Evolutionary conservation across 2,797 vertebrate species (phyloP), one percentile per base, ranked within the genome.

Genomic region (Zalophus californianus): DNA sequence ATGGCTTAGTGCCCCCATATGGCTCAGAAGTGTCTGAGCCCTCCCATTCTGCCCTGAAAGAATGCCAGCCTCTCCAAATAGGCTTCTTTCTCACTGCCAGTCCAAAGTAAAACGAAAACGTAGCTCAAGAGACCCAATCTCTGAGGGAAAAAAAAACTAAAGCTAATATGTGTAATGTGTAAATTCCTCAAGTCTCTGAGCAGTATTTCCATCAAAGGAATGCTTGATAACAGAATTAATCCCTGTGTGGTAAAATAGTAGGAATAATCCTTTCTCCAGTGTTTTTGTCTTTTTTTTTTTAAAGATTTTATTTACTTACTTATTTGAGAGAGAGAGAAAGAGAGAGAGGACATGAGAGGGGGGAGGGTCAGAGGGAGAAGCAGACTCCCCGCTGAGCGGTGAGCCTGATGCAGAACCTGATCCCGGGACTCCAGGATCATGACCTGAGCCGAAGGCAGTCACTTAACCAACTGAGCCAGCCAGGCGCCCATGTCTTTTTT

Each of bases 31-130:
- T 56, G n/a, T 13, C 38, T 29, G 10, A 77, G 3, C 2, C 5
- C 6, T 14, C 23, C 3, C 10, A 0, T 32, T 62, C 44, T 79
- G 20, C n/a, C 58, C 16, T 0, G 0, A 3, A 41, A 72, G 11
- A 4, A 2, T 44, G 7, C 35, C 15, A 79, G 54, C 5, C 7
- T 68, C 13, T 73, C 15, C 44, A 13, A 48, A 58, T 1, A 79
- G 21, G 68, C 10, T 38, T 77, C 52, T 58, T 94, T 32, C 20
- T 84, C 20, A 48, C 1, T 84, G 29, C 32, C 8, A 93, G 23
- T 8, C 6, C 27, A 25, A 72, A 77, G 48, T 54, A 68, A 86
- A 82, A 79, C 4, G 60, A 62, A 73, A 70, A 27, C n/a, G 54
- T 80, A 84, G 21, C 58, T 87, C 13, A 38, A 56, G 18, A 82